Percentiles rank a stretch among this genome's conserved stretches.
These are phyloP conservation scores for Drosophila miranda DNA, from an alignment of 1,140 invertebrate genomes.

Conservation along the genomic window DNA sequence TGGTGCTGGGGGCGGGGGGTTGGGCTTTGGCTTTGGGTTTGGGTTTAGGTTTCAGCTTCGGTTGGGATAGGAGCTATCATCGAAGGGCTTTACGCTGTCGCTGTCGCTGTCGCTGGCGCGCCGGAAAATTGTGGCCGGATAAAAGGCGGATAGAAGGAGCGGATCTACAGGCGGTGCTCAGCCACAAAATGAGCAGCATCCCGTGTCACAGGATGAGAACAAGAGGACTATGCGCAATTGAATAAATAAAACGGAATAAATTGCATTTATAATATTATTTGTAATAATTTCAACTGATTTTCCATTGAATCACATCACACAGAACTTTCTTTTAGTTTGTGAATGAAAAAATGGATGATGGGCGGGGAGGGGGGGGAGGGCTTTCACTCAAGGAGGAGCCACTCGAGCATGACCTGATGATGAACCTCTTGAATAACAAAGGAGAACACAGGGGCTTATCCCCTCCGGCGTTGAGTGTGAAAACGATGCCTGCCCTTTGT, in stretches of 20 bases:
- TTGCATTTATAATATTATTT: constrained; percentile 58
- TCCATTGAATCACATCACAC: constrained; percentile 22
- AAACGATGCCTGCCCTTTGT: background rate
- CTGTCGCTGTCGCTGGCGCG: constrained; percentile 6
- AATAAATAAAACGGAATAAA: constrained; percentile 74
- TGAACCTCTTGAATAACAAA: constrained; percentile 1
- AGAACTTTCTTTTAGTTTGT: constrained; percentile 1
- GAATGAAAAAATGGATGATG: too few species aligned
- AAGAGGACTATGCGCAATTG: constrained; percentile 55
- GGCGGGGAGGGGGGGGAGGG: background rate
- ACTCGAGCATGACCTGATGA: background rate
- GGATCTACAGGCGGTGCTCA: constrained; percentile 2
- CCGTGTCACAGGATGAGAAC: constrained; percentile 17
- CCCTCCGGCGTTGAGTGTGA: background rate
- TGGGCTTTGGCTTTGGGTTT: too few species aligned
- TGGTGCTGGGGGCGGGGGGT: background rate
- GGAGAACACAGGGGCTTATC: background rate
- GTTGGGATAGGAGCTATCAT: constrained; percentile 55
- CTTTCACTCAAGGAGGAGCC: background rate
- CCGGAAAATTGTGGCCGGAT: constrained; percentile 59
- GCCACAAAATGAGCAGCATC: constrained; percentile 59
- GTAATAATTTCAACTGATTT: constrained; percentile 72
- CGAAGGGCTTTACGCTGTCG: constrained; percentile 67
- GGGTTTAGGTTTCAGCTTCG: background rate
- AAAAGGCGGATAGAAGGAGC: constrained; percentile 9